Evolutionary conservation across 2,797 vertebrate species (phyloP).

Genomic region (Catharus ustulatus): DNA sequence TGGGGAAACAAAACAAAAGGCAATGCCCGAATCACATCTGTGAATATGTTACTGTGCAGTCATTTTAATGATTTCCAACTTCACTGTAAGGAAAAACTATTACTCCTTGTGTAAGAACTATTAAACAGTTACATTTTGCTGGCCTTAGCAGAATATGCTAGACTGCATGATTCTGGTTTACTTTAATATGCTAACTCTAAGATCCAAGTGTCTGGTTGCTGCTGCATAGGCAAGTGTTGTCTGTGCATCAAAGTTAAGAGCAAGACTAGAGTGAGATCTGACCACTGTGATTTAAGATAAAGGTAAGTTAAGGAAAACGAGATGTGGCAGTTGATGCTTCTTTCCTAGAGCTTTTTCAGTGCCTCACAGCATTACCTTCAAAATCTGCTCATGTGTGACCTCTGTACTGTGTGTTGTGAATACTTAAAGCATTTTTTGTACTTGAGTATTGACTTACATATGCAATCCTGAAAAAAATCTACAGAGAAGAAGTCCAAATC

Average conservation of each 20-base stretch:
- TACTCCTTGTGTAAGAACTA: neutral
- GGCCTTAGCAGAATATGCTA: neutral
- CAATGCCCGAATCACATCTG: neutral
- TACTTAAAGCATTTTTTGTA: neutral
- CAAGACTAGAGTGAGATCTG: neutral
- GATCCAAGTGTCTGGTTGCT: neutral
- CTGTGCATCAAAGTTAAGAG: rapidly evolving
- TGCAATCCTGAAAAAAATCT: neutral
- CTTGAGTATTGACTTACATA: neutral
- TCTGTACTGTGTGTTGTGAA: neutral
- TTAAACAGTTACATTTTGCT: neutral
- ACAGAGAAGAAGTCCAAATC: neutral
- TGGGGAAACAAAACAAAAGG: neutral
- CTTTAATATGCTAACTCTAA: neutral
- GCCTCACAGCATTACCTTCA: neutral
- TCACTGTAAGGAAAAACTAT: neutral
- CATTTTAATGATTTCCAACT: conserved; percentile 32
- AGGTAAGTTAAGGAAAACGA: neutral
- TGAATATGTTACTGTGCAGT: neutral
- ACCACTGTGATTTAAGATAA: neutral
- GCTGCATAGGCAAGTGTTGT: neutral
- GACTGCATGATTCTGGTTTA: neutral
- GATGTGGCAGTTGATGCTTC: neutral
- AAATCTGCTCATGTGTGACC: neutral
- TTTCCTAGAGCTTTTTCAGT: neutral